A percentile compares a stretch with the other conserved stretches of the same genome.
Conservation (phyloP, 2,797 vertebrate genomes). For the Dromococcyx pavoninus region DNA sequence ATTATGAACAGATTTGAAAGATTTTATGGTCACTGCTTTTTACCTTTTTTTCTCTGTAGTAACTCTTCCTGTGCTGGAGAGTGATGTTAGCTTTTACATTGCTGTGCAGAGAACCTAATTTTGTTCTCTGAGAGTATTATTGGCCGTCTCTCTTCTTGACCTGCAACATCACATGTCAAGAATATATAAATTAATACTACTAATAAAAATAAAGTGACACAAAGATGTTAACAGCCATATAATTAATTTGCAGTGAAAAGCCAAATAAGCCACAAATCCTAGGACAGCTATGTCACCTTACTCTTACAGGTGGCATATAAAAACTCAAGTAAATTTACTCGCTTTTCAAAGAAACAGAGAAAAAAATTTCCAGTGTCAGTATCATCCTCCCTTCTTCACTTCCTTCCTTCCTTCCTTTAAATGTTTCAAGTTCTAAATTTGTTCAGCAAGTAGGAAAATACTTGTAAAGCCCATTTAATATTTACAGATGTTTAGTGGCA, state of each 20-base stretch:
- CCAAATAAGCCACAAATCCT: neutral
- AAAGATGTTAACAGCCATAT: neutral
- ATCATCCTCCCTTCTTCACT: neutral
- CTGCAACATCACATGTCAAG: neutral
- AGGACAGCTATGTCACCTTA: neutral
- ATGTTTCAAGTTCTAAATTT: neutral
- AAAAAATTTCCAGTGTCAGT: neutral
- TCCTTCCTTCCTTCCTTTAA: neutral
- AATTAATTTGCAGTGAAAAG: slow-evolving; percentile 1
- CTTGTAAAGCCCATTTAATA: neutral
- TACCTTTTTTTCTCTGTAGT: neutral
- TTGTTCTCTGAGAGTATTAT: neutral
- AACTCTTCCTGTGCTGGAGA: neutral
- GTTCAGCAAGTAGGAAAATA: neutral
- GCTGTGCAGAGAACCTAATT: neutral
- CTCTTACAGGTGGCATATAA: neutral
- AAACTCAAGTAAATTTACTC: neutral
- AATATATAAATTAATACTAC: neutral
- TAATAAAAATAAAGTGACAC: neutral
- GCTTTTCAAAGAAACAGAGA: neutral
- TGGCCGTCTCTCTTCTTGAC: neutral
- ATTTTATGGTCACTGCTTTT: neutral
- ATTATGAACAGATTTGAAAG: neutral
- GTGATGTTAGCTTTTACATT: neutral
- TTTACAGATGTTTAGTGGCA: neutral